These are phyloP conservation scores for Vulpes ferrilata DNA, from an alignment of 2,113 vertebrate genomes.

Conservation along the genomic window DNA sequence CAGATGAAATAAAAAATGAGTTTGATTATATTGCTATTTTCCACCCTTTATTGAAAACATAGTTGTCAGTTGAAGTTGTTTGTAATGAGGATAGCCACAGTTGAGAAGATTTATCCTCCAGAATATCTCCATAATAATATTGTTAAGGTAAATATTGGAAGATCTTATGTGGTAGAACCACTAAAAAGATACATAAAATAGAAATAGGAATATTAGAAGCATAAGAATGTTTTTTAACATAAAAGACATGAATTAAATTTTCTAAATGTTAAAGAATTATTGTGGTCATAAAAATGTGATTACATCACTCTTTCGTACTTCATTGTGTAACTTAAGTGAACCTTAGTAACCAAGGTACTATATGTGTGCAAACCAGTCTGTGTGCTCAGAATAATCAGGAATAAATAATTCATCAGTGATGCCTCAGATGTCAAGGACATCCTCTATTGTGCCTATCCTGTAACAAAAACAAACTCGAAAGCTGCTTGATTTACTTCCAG, in stretches of 20 bases:
- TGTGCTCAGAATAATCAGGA: constrained; percentile 15
- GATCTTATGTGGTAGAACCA: neutral
- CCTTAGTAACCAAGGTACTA: neutral
- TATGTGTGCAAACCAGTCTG: neutral
- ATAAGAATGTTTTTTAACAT: neutral
- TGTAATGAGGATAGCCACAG: neutral
- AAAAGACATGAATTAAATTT: constrained; percentile 28
- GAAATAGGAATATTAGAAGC: neutral
- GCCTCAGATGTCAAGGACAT: neutral
- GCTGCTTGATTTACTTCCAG: neutral
- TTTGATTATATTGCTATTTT: constrained; percentile 9
- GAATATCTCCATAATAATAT: neutral
- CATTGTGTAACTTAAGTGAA: neutral
- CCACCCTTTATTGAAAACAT: neutral
- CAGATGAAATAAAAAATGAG: constrained; percentile 12
- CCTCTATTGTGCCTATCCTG: neutral
- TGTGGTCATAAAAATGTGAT: constrained; percentile 32
- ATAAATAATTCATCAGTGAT: constrained; percentile 46
- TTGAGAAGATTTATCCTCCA: constrained; percentile 35
- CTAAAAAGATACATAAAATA: neutral
- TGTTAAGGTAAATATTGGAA: constrained; percentile 13
- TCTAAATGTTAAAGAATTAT: constrained; percentile 1
- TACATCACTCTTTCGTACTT: neutral
- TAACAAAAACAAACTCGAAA: constrained; percentile 59
- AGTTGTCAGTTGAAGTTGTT: neutral